Evolutionary conservation across 2,888 invertebrate genomes (phyloP), one percentile per base, ranked within the genome.

Genomic region (Liopterus haemorrhoidalis): DNA sequence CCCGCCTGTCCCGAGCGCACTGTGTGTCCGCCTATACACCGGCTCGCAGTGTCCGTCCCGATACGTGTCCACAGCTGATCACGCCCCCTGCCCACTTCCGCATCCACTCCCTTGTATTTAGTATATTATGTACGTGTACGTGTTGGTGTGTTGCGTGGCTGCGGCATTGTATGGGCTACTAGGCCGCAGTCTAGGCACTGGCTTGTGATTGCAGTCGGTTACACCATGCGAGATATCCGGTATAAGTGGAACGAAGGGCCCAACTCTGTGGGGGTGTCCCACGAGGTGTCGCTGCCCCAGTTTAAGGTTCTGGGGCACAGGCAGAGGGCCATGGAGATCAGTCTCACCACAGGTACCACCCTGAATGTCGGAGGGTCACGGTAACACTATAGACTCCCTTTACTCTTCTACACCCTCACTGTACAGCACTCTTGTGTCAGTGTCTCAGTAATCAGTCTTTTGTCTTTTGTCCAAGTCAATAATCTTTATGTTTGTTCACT

Each of bases 241-340:
- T 93, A 93, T 84, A 89, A 88, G 74, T 93, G 93, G 93, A 89
- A 90, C 79, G 89, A 91, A 75, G 90, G 90, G 65, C 85, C 87
- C 69, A 85, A 88, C 78, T 90, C 92, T 71, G 91, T 94, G 72
- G 91, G 90, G 73, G 90, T 93, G 69, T 90, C 90, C 75, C 86
- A 85, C 74, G 91, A 92, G 76, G 91, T 93, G 74, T 90, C 91
- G 67, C 84, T 94, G 72, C 93, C 94, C 73, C 93, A 94, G 79
- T 94, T 94, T 85, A 90, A 92, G 81, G 92, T 93, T 73, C 85
- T 93, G 74, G 93, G 93, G 68, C 91, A 92, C 78, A 86, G 90
- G 65, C 92, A 92, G 77, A 86, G 89, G 69, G 90, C 87, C 67
- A 89, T 89, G 86, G 91, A 91, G 78, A 91, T 92, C 79, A 88